phyloP scores from a whole-genome alignment of 2,888 invertebrate genomes.

The Eupelmus urozonus region DNA sequence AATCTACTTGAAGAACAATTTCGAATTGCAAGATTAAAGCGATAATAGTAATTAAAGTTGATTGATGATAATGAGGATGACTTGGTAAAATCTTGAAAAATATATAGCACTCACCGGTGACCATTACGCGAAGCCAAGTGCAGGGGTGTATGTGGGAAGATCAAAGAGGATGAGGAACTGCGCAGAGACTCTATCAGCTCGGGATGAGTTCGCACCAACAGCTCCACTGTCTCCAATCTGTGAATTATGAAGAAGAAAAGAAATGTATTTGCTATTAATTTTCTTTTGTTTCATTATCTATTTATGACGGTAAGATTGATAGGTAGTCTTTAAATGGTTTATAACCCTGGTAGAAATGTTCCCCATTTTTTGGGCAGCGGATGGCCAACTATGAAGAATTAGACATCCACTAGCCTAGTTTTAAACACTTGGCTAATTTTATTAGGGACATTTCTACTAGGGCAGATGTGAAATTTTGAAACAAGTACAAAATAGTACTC shows the following conservation, averaged over 20 bases:
- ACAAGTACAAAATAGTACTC: no score
- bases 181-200: constrained; percentile 87
- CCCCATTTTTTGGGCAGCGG: no score
- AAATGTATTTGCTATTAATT: not conserved
- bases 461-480: no score
- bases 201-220: constrained; percentile 90
- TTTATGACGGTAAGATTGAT: not conserved
- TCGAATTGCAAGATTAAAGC: constrained; percentile 15
- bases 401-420: no score
- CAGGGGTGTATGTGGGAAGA: constrained; percentile 90
- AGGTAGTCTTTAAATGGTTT: not conserved
- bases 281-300: not conserved
- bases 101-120: constrained; percentile 84
- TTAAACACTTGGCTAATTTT: no score
- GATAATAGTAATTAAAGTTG: constrained; percentile 19
- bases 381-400: no score
- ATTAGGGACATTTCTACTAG: no score
- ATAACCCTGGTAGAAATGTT: no score
- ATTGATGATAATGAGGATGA: constrained; percentile 35
- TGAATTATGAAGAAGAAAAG: constrained; percentile 53
- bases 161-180: constrained; percentile 77
- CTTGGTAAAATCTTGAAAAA: constrained; percentile 36
- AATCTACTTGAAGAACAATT: constrained; percentile 10
- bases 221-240: constrained; percentile 92
- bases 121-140: constrained; percentile 96